phyloP scores from a whole-genome alignment of 2,797 vertebrate genomes.

The Pagetopsis macropterus region DNA sequence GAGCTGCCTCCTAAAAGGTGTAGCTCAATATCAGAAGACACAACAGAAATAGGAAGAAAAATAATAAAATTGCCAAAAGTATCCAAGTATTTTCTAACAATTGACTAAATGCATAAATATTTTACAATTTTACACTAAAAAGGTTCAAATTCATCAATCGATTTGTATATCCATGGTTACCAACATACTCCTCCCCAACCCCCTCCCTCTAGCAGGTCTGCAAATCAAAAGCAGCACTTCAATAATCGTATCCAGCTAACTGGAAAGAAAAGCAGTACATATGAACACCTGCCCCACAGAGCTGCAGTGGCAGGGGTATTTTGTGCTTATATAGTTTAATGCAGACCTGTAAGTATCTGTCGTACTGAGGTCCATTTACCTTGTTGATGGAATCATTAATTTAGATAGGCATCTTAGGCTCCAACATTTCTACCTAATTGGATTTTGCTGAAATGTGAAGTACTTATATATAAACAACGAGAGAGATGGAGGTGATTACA shows the following conservation, averaged over 20 bases:
- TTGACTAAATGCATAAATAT: neutral
- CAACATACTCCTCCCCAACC: neutral
- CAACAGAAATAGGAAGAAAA: neutral
- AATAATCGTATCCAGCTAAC: constrained; percentile 36
- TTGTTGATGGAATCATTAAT: neutral
- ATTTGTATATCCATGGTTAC: neutral
- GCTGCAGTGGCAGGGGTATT: neutral
- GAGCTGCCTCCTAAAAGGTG: constrained; percentile 37
- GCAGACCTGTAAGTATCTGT: neutral
- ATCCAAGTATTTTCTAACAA: neutral
- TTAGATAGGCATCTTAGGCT: neutral
- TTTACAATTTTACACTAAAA: neutral
- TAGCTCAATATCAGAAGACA: constrained; percentile 9
- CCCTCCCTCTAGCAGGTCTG: constrained; percentile 6
- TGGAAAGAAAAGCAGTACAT: constrained; percentile 48
- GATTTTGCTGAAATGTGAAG: neutral
- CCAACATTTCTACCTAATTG: no score
- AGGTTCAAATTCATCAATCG: neutral
- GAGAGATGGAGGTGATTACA: neutral
- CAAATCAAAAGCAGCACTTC: constrained; percentile 36
- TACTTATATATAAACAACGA: neutral
- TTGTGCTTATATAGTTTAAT: constrained; percentile 14
- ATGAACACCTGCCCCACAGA: constrained; percentile 53
- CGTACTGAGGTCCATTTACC: neutral
- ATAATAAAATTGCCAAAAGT: neutral